Base-by-base conservation (phyloP, 2,797 vertebrate species). In the Rhynchotus rufescens region DNA sequence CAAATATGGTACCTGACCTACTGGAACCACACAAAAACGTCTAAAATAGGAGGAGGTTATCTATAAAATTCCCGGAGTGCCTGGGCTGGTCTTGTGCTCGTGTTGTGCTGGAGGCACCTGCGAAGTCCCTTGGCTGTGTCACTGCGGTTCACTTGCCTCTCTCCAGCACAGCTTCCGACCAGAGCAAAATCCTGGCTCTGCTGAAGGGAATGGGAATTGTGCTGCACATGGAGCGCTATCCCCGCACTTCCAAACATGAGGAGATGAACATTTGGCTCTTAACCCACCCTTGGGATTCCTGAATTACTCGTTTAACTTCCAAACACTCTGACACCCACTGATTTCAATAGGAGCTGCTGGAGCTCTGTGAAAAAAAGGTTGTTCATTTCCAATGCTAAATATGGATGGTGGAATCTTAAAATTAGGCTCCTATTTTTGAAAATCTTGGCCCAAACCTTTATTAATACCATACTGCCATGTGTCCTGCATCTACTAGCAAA, bases 281-380 rank as follows among this genome's bases (percentile, higher is more conserved):
- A 74, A 64, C 30, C 69, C 25, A 80, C 90, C 60, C 71, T 60
- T 74, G 84, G 78, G 93, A 72, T 88, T 81, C 61, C 54, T 86
- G 67, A 93, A 88, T 88, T 93, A 90, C 65, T 86, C 71, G 22
- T 86, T 88, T 45, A 65, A 52, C 49, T 92, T 95, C 72, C 77
- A 96, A 94, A 92, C 84, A 49, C 45, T 93, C 71, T 72, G 65
- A 85, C 82, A 89, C 64, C 77, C 88, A 84, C 86, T 84, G 86
- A 87, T 94, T 93, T 94, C 82, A 94, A 90, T 81, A 76, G 84
- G 71, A 93, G 65, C 86, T 94, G 89, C 67, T 90, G 86, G 82
- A 73, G 65, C 23, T 28, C 77, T 94, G 45, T 76, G 77, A 90
- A 88, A 83, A 83, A 93, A 92, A 93, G 34, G 23, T 85, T 86